These are phyloP conservation scores for Corythaixoides concolor DNA, from an alignment of 2,113 vertebrate species.

Conservation along the genomic window DNA sequence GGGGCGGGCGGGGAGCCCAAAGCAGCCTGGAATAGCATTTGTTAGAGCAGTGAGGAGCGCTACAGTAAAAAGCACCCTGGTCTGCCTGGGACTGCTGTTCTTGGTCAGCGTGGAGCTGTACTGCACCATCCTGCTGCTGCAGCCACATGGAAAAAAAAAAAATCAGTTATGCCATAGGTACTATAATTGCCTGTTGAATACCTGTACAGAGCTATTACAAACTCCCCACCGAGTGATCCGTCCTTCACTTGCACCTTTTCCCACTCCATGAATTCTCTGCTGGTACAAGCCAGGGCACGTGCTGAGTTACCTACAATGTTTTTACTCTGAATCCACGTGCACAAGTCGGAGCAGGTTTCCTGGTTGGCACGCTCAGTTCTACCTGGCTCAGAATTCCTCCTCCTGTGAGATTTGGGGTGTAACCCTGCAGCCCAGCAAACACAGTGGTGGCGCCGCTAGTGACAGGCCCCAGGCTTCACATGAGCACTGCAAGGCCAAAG, in stretches of 20 bases:
- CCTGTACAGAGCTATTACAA: neutral
- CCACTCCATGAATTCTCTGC: neutral
- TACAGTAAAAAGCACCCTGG: neutral
- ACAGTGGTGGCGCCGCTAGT: neutral
- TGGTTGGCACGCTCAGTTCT: neutral
- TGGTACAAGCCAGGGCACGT: neutral
- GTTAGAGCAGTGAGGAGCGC: neutral
- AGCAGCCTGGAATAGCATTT: neutral
- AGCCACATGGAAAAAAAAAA: neutral
- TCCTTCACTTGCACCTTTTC: neutral
- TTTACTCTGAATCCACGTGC: neutral
- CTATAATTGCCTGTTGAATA: neutral
- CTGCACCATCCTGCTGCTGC: neutral
- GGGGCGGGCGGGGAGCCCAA: too few relatives aligned
- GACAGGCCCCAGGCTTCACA: neutral
- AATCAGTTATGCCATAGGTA: neutral
- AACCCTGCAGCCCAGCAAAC: neutral
- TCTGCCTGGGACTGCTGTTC: neutral
- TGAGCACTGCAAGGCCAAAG: neutral
- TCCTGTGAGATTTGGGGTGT: neutral
- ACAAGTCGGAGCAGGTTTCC: neutral
- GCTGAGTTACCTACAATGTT: neutral
- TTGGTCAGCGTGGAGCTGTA: neutral
- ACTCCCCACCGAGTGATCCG: neutral
- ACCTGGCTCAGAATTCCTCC: neutral